phyloP scores from a whole-genome alignment of 1,140 invertebrate genomes.

The Drosophila simulans region DNA sequence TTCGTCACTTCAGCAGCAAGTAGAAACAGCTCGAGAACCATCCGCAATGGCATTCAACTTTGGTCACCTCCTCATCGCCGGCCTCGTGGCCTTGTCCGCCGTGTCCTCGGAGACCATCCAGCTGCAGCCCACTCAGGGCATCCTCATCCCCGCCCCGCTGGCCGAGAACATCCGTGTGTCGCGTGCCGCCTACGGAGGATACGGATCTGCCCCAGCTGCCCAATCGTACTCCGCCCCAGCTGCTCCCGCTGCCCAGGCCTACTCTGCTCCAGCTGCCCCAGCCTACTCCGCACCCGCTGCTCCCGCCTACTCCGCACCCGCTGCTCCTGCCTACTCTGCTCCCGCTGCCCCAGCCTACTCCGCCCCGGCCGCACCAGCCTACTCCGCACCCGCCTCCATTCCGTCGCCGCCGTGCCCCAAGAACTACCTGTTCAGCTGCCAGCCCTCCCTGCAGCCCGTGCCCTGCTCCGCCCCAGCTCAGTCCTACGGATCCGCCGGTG shows the following conservation, averaged over 20 bases:
- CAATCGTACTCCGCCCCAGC: conserved; percentile 34
- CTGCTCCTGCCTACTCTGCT: conserved; percentile 51
- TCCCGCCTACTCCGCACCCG: conserved; percentile 23
- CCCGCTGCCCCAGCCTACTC: conserved; percentile 53
- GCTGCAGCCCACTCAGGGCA: conserved; percentile 72
- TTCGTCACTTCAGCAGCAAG: conserved; percentile 55
- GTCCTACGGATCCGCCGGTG: conserved; percentile 57
- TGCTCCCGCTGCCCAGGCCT: conserved; percentile 36
- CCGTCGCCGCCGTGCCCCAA: conserved; percentile 75
- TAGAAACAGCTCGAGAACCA: conserved; percentile 13
- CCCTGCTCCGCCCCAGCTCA: conserved; percentile 67
- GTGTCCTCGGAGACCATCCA: conserved; percentile 67
- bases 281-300: conserved; percentile 26
- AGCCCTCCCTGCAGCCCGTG: conserved; percentile 74
- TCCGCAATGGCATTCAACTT: conserved; percentile 61
- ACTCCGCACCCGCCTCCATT: conserved; percentile 55
- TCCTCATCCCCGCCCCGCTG: conserved; percentile 69
- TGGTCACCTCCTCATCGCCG: conserved; percentile 49
- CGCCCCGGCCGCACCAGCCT: conserved; percentile 50
- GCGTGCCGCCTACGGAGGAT: conserved; percentile 64
- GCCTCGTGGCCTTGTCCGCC: conserved; percentile 31
- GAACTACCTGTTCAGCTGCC: conserved; percentile 83
- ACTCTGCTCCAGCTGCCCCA: conserved; percentile 25
- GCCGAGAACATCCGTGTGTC: conserved; percentile 72
- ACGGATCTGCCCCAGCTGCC: conserved; percentile 38